Evolutionary conservation across 2,888 invertebrate genomes (phyloP).

Genomic region (Catocala nupta): DNA sequence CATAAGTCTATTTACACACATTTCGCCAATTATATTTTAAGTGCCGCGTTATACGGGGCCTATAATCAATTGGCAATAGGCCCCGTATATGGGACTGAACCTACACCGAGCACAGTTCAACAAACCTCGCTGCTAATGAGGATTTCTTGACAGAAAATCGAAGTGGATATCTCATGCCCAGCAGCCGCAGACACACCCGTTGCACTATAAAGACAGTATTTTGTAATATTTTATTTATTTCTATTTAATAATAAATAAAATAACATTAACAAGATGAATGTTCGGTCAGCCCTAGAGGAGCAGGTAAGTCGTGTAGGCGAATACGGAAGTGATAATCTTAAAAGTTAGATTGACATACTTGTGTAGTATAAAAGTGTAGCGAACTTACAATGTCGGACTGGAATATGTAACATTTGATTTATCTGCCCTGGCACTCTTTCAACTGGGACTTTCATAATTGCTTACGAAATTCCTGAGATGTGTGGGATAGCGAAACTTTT

Average conservation of each 20-base stretch:
- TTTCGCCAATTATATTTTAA: too few relatives aligned
- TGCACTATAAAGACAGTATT: too few relatives aligned
- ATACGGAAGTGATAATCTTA: slow-evolving; percentile 83
- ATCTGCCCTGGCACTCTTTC: slow-evolving; percentile 77
- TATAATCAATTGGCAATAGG: too few relatives aligned
- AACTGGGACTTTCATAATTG: slow-evolving; percentile 69
- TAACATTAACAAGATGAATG: not conserved
- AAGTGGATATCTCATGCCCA: too few relatives aligned
- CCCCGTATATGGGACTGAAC: too few relatives aligned
- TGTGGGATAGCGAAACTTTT: slow-evolving; percentile 65
- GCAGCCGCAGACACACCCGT: too few relatives aligned
- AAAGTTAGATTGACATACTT: slow-evolving; percentile 86
- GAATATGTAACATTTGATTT: slow-evolving; percentile 72
- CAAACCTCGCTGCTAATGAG: too few relatives aligned
- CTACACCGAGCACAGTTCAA: too few relatives aligned
- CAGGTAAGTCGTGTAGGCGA: slow-evolving; percentile 75
- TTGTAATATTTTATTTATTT: too few relatives aligned
- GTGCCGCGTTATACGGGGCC: too few relatives aligned
- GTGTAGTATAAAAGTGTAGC: slow-evolving; percentile 76
- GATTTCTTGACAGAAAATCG: too few relatives aligned
- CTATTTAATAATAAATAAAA: not conserved
- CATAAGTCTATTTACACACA: too few relatives aligned
- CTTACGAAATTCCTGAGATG: slow-evolving; percentile 72
- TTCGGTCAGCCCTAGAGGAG: slow-evolving; percentile 64
- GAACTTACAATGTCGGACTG: slow-evolving; percentile 77